Evolutionary conservation across 2,888 invertebrate genomes (phyloP).

Genomic region (Diaprepes abbreviatus): DNA sequence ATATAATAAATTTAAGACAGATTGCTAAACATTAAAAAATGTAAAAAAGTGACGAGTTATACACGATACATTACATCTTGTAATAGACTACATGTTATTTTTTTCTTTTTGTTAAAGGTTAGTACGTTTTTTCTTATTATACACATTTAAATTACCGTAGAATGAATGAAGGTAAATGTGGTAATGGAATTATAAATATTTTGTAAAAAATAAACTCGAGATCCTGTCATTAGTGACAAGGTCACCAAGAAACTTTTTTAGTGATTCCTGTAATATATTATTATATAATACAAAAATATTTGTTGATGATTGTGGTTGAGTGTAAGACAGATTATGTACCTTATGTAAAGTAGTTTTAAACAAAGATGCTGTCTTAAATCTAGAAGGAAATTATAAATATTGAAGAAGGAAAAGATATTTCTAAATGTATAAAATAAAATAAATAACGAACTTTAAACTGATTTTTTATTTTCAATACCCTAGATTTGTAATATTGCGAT

Average conservation of each 20-base stretch:
- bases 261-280: conserved; percentile 65
- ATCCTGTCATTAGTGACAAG: conserved; percentile 36
- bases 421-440: conserved; percentile 69
- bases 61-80: conserved; percentile 13
- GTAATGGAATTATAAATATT: conserved; percentile 46
- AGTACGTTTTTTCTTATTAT: conserved; percentile 58
- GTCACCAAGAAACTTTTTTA: conserved; percentile 54
- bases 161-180: conserved; percentile 37
- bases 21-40: no score
- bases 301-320: conserved; percentile 58
- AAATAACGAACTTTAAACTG: conserved; percentile 59
- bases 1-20: no score
- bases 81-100: not conserved
- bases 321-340: conserved; percentile 66
- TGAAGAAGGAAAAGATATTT: conserved; percentile 65
- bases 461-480: conserved; percentile 36
- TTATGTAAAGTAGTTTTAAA: conserved; percentile 67
- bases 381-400: conserved; percentile 66
- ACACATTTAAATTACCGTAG: conserved; percentile 52
- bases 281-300: conserved; percentile 57
- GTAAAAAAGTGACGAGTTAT: no score
- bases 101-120: conserved; percentile 47
- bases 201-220: conserved; percentile 36
- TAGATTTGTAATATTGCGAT: no score
- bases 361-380: conserved; percentile 64